A percentile compares a stretch with the other conserved stretches of the same genome.
Conservation (phyloP, 2,113 vertebrate species). For the Clarias macrocephalus region DNA sequence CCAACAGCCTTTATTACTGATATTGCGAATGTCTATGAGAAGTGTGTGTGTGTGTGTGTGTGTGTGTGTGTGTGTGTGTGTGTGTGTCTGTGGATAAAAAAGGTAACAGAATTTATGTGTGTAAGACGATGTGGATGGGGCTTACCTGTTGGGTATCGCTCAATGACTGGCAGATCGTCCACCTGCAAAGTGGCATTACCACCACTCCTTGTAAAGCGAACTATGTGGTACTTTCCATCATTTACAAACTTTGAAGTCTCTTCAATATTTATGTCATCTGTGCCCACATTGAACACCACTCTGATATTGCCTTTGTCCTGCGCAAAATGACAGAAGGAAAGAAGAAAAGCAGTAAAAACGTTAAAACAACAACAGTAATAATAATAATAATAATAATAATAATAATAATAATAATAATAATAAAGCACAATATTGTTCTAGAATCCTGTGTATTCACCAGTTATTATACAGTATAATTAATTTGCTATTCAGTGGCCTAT, state of each 20-base stretch:
- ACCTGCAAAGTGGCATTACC: conserved; percentile 98
- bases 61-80: conserved; percentile 41
- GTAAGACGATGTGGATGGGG: conserved; percentile 47
- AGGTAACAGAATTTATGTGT: conserved; percentile 5
- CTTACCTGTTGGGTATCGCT: conserved; percentile 98
- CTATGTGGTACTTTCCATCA: conserved; percentile 97
- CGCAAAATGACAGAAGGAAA: conserved; percentile 31
- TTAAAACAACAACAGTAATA: not conserved
- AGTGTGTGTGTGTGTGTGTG: conserved; percentile 39
- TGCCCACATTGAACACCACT: conserved; percentile 98
- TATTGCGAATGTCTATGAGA: conserved; percentile 29
- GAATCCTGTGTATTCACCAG: not conserved
- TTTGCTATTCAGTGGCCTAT: not conserved
- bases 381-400: not conserved
- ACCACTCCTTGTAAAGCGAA: conserved; percentile 95
- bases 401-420: not conserved
- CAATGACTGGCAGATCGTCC: conserved; percentile 96
- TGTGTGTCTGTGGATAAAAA: not conserved
- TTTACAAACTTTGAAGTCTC: conserved; percentile 98
- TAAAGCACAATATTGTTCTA: not conserved
- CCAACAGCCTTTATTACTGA: conserved; percentile 39
- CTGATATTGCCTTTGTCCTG: conserved; percentile 98
- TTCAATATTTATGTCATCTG: conserved; percentile 98
- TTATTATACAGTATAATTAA: not conserved
- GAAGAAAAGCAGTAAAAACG: not conserved